A percentile compares a stretch with the other conserved stretches of the same genome.
Evolutionary conservation across 92 coral and sea anemone genomes (phyloP).

Genomic region (Muricea muricata): DNA sequence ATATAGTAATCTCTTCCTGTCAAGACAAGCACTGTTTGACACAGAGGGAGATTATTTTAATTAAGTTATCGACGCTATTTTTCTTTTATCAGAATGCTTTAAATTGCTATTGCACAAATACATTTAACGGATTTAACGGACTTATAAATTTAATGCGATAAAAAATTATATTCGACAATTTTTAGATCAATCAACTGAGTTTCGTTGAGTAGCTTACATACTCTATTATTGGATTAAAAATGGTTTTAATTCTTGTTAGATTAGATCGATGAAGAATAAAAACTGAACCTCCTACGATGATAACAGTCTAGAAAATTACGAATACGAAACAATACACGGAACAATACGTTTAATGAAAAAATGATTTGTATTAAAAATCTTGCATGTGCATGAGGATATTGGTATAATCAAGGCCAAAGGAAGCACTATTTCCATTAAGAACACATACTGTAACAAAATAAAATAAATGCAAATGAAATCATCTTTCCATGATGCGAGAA

Average conservation of each 20-base stretch:
- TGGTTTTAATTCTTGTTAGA: neutral
- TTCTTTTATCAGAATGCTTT: slow-evolving; percentile 1
- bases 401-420: too few species aligned
- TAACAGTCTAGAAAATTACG: too few species aligned
- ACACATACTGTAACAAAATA: too few species aligned
- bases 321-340: too few species aligned
- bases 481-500: too few species aligned
- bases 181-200: neutral
- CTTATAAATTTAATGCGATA: neutral
- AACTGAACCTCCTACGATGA: neutral
- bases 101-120: neutral
- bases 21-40: neutral
- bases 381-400: too few species aligned
- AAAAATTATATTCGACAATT: neutral
- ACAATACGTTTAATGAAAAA: too few species aligned
- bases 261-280: neutral
- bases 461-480: too few species aligned
- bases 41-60: neutral
- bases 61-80: neutral
- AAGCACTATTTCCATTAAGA: too few species aligned
- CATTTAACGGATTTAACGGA: neutral
- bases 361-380: too few species aligned
- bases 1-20: slow-evolving; percentile 23
- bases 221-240: slow-evolving; percentile 14
- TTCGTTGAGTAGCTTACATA: neutral